Conservation (phyloP, 2,113 vertebrate genomes). For the Guaruba guarouba region DNA sequence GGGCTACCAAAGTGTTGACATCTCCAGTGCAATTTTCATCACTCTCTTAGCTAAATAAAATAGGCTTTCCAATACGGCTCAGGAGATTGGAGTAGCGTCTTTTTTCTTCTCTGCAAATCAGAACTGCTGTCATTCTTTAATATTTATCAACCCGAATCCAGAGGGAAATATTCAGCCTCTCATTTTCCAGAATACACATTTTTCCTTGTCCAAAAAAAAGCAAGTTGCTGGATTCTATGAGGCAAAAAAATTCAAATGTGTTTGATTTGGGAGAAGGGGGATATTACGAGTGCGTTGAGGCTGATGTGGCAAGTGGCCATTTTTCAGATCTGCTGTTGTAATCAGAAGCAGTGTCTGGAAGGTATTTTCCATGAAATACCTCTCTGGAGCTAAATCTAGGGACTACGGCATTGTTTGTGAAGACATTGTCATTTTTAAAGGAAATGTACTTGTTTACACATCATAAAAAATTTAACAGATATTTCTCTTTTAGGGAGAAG, state of each 20-base stretch:
- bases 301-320: slow-evolving; percentile 19
- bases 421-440: slow-evolving; percentile 37
- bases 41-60: slow-evolving; percentile 60
- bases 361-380: slow-evolving; percentile 33
- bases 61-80: slow-evolving; percentile 59
- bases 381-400: slow-evolving; percentile 29
- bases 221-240: slow-evolving; percentile 24
- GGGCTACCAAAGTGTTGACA: slow-evolving; percentile 48
- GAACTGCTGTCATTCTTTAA: slow-evolving; percentile 56
- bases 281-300: slow-evolving; percentile 16
- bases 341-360: slow-evolving; percentile 49
- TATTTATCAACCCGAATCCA: slow-evolving; percentile 54
- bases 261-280: slow-evolving; percentile 7
- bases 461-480: slow-evolving; percentile 38
- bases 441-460: slow-evolving; percentile 43
- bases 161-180: slow-evolving; percentile 55
- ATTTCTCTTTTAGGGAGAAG: slow-evolving; percentile 11
- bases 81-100: slow-evolving; percentile 39
- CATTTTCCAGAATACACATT: background rate
- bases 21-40: slow-evolving; percentile 53
- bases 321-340: slow-evolving; percentile 34
- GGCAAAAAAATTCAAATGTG: slow-evolving; percentile 25
- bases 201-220: background rate
- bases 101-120: slow-evolving; percentile 44
- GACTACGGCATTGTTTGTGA: slow-evolving; percentile 18